Percentiles rank a stretch among this genome's conserved stretches.
Conservation (phyloP, 35 echinoderm and acorn worm species). For the Heliocidaris tuberculata region DNA sequence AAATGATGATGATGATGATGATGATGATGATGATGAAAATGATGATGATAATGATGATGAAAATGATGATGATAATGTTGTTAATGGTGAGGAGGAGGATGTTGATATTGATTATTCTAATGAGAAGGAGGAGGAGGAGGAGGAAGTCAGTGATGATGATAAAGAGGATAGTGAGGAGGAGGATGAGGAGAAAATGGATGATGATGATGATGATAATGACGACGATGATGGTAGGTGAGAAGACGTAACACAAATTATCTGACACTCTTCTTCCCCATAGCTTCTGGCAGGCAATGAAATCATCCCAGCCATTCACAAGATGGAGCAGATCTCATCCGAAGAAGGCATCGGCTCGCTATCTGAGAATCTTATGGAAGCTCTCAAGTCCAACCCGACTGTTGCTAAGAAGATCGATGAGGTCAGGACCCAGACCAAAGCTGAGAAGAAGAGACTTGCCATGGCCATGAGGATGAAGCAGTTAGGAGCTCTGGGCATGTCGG, state of each 20-base stretch:
- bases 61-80: neutral
- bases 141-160: neutral
- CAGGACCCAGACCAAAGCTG: conserved; percentile 89
- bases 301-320: conserved; percentile 84
- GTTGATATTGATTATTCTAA: neutral
- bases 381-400: conserved; percentile 86
- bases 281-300: conserved; percentile 81
- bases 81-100: neutral
- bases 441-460: conserved; percentile 97
- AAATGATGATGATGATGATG: neutral
- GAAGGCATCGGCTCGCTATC: conserved; percentile 92
- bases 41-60: conserved; percentile 9
- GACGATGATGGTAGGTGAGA: neutral
- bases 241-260: neutral
- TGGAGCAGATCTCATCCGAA: conserved; percentile 96
- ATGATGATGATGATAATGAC: conserved; percentile 7
- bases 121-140: neutral
- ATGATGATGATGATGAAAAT: neutral
- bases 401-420: conserved; percentile 99
- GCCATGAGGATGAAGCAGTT: conserved; percentile 98
- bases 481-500: conserved; percentile 96
- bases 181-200: neutral
- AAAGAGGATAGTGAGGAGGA: neutral
- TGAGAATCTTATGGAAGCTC: conserved; percentile 96
- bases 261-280: conserved; percentile 13